A percentile compares a stretch with the other conserved stretches of the same genome.
Evolutionary conservation across 1,140 invertebrate species (phyloP).

Genomic region (Drosophila nikananu): DNA sequence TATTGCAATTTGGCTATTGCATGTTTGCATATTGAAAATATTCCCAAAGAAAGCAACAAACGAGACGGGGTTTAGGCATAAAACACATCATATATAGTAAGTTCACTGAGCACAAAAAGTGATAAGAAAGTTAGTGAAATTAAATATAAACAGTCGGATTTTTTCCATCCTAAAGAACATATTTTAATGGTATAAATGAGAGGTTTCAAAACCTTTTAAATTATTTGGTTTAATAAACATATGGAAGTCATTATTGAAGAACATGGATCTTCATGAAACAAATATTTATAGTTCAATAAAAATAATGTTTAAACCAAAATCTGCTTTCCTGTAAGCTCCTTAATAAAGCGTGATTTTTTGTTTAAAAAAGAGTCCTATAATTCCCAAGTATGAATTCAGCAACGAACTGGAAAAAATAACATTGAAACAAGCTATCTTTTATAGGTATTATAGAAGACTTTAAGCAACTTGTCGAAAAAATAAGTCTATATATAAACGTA

Average conservation of each 20-base stretch:
- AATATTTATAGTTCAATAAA: not conserved
- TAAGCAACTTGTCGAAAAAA: no score
- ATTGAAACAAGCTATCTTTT: no score
- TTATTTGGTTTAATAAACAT: not conserved
- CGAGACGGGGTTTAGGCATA: constrained; percentile 52
- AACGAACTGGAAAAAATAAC: no score
- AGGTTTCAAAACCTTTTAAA: not conserved
- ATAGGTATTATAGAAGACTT: no score
- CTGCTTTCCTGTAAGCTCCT: no score
- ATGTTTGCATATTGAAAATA: constrained; percentile 81
- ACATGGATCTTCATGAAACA: not conserved
- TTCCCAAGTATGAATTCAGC: no score
- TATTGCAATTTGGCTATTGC: constrained; percentile 81
- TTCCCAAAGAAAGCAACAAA: constrained; percentile 54
- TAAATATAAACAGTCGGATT: no score
- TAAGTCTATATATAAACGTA: no score
- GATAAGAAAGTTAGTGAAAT: accelerated
- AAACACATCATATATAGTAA: constrained; percentile 16
- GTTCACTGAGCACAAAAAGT: constrained; percentile 3
- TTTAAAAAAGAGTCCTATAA: no score
- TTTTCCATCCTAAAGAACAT: no score
- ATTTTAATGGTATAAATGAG: no score
- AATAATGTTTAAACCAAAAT: not conserved
- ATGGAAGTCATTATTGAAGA: not conserved
- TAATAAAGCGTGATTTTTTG: no score